phyloP scores from a whole-genome alignment of 35 echinoderm and acorn worm genomes.

The Heliocidaris erythrogramma region DNA sequence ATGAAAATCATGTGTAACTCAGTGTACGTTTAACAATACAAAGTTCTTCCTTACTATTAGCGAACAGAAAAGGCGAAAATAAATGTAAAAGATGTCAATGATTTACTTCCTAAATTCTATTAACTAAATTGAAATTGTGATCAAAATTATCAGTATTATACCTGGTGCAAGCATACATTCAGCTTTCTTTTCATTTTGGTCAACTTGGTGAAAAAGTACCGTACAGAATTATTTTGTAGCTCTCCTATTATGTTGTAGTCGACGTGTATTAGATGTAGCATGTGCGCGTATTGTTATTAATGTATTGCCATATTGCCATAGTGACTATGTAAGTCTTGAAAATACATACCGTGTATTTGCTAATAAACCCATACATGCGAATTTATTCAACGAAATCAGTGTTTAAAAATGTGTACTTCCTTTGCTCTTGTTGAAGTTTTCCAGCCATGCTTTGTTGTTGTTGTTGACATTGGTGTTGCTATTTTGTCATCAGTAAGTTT shows the following conservation, averaged over 20 bases:
- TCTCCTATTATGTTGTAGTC: background rate
- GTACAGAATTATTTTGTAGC: background rate
- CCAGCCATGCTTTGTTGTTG: no score
- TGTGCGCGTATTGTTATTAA: background rate
- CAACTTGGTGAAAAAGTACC: background rate
- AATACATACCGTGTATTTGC: background rate
- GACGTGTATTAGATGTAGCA: background rate
- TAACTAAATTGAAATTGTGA: background rate
- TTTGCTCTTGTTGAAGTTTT: background rate
- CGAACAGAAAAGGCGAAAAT: background rate
- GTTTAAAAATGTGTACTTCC: background rate
- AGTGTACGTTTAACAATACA: no score
- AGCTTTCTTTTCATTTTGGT: background rate
- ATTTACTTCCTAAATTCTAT: background rate
- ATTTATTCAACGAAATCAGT: background rate
- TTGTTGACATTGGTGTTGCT: no score
- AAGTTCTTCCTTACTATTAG: no score
- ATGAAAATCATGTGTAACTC: no score
- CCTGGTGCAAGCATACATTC: background rate
- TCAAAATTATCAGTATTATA: background rate
- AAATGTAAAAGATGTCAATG: background rate
- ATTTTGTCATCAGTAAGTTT: no score
- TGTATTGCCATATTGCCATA: background rate
- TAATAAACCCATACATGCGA: constrained; percentile 3
- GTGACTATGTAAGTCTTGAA: background rate